Evolutionary conservation across 2,113 vertebrate genomes (phyloP).

Genomic region (Thomomys bottae): DNA sequence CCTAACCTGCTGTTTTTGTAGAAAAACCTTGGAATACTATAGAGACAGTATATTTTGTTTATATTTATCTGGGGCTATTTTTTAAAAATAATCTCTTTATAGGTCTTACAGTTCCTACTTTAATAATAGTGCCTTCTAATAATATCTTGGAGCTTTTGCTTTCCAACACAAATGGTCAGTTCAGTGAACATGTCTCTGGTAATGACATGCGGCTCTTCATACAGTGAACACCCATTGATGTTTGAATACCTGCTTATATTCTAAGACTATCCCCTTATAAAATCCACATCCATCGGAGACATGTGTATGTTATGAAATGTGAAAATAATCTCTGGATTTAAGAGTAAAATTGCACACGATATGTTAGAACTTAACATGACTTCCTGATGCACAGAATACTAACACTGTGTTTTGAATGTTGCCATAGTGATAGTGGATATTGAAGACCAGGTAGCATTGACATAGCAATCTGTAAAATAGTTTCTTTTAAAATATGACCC

Average conservation of each 20-base stretch:
- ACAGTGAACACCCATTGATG: not conserved
- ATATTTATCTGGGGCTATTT: not conserved
- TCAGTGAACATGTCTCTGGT: not conserved
- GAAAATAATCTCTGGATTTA: slow-evolving; percentile 8
- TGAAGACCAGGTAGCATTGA: not conserved
- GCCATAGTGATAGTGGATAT: not conserved
- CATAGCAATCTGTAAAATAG: slow-evolving; percentile 14
- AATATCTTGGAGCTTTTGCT: not conserved
- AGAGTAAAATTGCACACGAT: not conserved
- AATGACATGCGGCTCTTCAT: not conserved
- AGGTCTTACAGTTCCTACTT: not conserved
- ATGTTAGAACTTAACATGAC: not conserved
- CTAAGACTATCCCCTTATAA: not conserved
- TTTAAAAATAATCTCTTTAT: not conserved
- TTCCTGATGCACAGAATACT: not conserved
- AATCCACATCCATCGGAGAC: not conserved
- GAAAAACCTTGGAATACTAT: slow-evolving; percentile 9
- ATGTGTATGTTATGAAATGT: not conserved
- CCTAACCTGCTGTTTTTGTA: slow-evolving; percentile 27
- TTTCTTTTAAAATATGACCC: slow-evolving; percentile 25
- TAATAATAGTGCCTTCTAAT: not conserved
- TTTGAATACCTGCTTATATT: slow-evolving; percentile 5
- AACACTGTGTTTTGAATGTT: slow-evolving; percentile 2
- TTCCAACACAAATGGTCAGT: not conserved
- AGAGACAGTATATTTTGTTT: not conserved